A percentile compares a stretch with the other conserved stretches of the same genome.
phyloP scores from a whole-genome alignment of 2,113 vertebrate genomes.

The Prietella phreatophila region DNA sequence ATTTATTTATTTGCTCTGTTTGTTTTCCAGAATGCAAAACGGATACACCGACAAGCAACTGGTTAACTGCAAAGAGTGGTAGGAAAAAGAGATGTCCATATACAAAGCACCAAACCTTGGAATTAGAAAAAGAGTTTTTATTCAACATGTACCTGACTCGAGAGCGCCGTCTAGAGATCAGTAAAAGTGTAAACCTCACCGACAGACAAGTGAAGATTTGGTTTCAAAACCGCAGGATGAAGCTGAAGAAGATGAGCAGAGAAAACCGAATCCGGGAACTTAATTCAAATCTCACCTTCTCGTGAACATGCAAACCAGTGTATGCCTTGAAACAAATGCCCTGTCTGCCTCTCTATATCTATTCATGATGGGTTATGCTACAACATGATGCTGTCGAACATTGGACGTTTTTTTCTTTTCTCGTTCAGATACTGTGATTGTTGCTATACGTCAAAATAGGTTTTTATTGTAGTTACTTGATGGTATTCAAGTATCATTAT shows the following conservation, averaged over 20 bases:
- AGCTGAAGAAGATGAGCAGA: conserved; percentile 99
- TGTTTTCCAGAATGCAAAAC: conserved; percentile 86
- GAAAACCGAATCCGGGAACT: conserved; percentile 99
- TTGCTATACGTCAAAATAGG: conserved; percentile 70
- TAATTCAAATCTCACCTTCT: conserved; percentile 98
- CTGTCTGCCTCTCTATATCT: conserved; percentile 16
- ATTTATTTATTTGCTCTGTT: neutral
- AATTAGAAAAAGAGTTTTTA: conserved; percentile 99
- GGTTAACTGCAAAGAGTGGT: conserved; percentile 97
- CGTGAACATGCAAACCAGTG: conserved; percentile 74
- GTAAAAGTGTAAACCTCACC: conserved; percentile 98
- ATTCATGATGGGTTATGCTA: conserved; percentile 20
- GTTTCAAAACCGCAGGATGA: conserved; percentile 99
- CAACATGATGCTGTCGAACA: conserved; percentile 71
- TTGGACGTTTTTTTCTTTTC: conserved; percentile 71
- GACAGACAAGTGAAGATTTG: conserved; percentile 99
- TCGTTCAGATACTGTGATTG: conserved; percentile 85
- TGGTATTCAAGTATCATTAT: conserved; percentile 51
- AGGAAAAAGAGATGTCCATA: conserved; percentile 99
- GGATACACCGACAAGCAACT: conserved; percentile 90
- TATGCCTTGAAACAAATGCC: conserved; percentile 13
- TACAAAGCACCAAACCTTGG: conserved; percentile 99
- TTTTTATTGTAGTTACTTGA: conserved; percentile 50
- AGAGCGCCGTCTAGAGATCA: conserved; percentile 99
- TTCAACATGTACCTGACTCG: conserved; percentile 99